These are phyloP conservation scores for Phylloscopus trochiloides DNA, from an alignment of 2,113 vertebrate genomes.

Conservation along the genomic window DNA sequence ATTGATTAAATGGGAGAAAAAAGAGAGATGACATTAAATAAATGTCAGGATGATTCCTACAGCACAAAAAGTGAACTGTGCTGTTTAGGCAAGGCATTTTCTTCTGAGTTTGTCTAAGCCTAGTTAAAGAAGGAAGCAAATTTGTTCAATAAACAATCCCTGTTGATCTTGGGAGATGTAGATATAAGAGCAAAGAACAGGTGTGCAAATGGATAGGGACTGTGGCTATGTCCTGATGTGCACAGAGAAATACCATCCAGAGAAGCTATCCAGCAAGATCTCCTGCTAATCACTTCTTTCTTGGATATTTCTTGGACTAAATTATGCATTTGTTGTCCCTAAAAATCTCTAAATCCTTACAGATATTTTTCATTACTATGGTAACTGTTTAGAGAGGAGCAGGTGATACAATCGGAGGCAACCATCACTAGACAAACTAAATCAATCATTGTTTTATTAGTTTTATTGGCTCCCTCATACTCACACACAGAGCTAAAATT, in stretches of 20 bases:
- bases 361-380: constrained; percentile 50
- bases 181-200: background rate
- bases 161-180: background rate
- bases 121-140: background rate
- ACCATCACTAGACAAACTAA: background rate
- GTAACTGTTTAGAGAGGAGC: constrained; percentile 43
- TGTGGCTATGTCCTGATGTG: background rate
- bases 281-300: background rate
- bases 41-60: constrained; percentile 21
- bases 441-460: background rate
- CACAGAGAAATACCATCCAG: background rate
- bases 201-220: background rate
- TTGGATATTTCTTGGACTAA: background rate
- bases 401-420: background rate
- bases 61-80: background rate
- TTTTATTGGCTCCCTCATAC: background rate
- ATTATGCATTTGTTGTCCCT: background rate
- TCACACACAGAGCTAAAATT: background rate
- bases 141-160: background rate
- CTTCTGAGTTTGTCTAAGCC: background rate
- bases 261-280: background rate
- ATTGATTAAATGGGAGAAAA: constrained; percentile 30
- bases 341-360: background rate
- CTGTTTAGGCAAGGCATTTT: background rate
- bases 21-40: constrained; percentile 15